Conservation (phyloP, 2,797 vertebrate genomes). For the Hyperoplus immaculatus region DNA sequence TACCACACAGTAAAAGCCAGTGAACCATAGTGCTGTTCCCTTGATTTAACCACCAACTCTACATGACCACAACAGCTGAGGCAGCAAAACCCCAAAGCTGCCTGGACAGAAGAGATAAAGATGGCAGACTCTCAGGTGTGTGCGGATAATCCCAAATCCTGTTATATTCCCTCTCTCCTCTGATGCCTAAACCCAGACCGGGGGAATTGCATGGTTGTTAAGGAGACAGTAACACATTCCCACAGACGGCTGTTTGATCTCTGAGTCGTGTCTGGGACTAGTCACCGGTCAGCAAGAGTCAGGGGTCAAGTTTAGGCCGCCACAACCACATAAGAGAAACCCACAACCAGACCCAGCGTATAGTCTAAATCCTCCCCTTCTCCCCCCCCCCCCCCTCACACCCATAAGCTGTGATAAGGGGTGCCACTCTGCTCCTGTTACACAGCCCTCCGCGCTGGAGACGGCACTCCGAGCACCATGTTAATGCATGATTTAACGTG, state of each 20-base stretch:
- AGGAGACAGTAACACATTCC: constrained; percentile 60
- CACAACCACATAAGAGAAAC: constrained; percentile 30
- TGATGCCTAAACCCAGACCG: constrained; percentile 25
- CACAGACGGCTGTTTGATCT: constrained; percentile 46
- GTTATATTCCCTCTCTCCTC: constrained; percentile 23
- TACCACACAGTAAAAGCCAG: constrained; percentile 33
- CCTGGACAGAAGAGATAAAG: constrained; percentile 43
- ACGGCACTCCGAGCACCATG: constrained; percentile 64
- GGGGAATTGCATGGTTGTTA: constrained; percentile 26
- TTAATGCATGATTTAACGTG: constrained; percentile 87
- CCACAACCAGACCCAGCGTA: constrained; percentile 37
- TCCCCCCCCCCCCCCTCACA: constrained; percentile 9
- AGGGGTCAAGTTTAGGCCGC: constrained; percentile 67
- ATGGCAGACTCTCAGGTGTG: constrained; percentile 43
- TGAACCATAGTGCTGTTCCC: constrained; percentile 15
- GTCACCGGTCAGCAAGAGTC: constrained; percentile 26
- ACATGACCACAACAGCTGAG: background rate
- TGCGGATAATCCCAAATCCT: constrained; percentile 41
- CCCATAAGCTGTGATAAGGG: constrained; percentile 58
- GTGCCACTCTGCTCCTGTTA: constrained; percentile 76
- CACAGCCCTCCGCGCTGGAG: constrained; percentile 58
- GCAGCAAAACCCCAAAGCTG: constrained; percentile 15
- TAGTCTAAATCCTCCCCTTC: constrained; percentile 54
- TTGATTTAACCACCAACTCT: constrained; percentile 7
- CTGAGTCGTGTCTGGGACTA: constrained; percentile 47